These are phyloP conservation scores for Lasius platythorax DNA, from an alignment of 2,888 invertebrate genomes.

Conservation along the genomic window DNA sequence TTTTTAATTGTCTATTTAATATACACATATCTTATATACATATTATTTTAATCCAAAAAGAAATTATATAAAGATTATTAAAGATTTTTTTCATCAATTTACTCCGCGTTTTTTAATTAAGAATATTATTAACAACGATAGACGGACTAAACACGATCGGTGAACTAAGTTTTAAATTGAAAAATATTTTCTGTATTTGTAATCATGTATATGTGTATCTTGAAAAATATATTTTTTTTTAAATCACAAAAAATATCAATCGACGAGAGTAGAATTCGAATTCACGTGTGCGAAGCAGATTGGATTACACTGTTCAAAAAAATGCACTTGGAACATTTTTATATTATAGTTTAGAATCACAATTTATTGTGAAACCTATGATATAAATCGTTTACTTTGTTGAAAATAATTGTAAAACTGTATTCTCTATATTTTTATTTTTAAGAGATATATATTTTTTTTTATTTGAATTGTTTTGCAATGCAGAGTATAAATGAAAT, in stretches of 20 bases:
- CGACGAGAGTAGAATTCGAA: conserved; percentile 83
- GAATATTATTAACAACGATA: conserved; percentile 54
- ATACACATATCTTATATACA: conserved; percentile 16
- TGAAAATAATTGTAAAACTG: not conserved
- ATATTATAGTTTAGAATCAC: not conserved
- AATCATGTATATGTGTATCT: not conserved
- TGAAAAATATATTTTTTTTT: not conserved
- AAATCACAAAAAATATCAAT: not conserved
- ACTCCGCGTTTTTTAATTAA: conserved; percentile 3
- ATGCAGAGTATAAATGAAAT: not conserved
- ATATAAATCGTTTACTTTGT: not conserved
- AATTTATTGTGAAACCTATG: not conserved
- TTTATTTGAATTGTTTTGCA: not conserved
- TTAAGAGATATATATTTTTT: not conserved
- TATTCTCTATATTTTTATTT: not conserved
- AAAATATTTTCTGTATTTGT: not conserved
- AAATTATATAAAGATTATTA: not conserved
- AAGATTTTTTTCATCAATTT: not conserved
- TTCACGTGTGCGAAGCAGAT: conserved; percentile 86
- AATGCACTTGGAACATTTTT: conserved; percentile 51
- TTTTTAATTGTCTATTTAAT: conserved; percentile 53
- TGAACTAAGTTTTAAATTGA: not conserved
- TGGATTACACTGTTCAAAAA: conserved; percentile 81
- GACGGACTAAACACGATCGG: not conserved
- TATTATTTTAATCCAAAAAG: conserved; percentile 42